Evolutionary conservation across 2,888 invertebrate genomes (phyloP).

Genomic region (Copidosoma aretas): DNA sequence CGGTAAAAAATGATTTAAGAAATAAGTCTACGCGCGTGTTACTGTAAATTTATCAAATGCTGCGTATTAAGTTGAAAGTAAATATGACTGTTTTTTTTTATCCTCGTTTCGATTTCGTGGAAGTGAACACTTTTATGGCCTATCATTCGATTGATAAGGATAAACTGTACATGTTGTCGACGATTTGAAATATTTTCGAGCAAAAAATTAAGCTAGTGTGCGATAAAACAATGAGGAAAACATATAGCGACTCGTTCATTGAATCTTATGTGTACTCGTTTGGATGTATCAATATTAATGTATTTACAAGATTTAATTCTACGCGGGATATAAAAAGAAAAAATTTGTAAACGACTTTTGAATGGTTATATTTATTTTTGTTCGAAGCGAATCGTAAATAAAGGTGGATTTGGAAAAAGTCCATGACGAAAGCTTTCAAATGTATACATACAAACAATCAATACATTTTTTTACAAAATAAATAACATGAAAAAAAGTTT

Average conservation of each 20-base stretch:
- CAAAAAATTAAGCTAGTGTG: conserved; percentile 26
- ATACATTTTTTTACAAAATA: conserved; percentile 19
- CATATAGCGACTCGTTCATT: conserved; percentile 22
- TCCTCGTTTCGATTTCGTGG: no score
- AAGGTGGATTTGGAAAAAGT: background rate
- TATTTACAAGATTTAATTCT: background rate
- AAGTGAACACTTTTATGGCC: conserved; percentile 6
- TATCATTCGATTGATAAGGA: conserved; percentile 26
- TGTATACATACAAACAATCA: background rate
- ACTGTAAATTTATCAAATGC: background rate
- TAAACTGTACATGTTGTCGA: conserved; percentile 20
- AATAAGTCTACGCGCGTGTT: background rate
- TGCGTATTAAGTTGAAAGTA: background rate
- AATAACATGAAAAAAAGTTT: no score
- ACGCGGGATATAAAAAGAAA: background rate
- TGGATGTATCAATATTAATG: background rate
- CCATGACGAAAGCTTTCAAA: no score
- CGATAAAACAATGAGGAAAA: conserved; percentile 26
- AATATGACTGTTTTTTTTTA: background rate
- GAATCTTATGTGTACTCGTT: conserved; percentile 22
- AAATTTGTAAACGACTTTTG: background rate
- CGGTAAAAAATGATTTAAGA: background rate
- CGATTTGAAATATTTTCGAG: conserved; percentile 22
- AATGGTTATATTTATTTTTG: background rate
- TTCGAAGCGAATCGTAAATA: background rate